Evolutionary conservation across 2,113 vertebrate genomes (phyloP).

Genomic region (Melanocharis versteri): DNA sequence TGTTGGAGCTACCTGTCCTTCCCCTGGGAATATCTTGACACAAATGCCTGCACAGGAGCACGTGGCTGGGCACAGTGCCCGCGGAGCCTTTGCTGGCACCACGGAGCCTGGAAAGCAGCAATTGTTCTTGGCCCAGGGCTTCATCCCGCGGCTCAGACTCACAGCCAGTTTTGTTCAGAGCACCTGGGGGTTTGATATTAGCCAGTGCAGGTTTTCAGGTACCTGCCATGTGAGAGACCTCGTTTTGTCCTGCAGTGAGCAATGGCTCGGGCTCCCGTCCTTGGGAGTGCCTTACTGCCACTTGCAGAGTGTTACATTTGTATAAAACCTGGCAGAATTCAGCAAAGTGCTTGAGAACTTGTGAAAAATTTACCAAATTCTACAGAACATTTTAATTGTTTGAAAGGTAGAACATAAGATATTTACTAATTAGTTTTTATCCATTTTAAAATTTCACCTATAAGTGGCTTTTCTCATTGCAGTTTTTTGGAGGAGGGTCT

Average conservation of each 20-base stretch:
- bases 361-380: neutral
- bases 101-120: neutral
- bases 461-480: neutral
- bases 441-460: neutral
- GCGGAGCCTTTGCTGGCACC: neutral
- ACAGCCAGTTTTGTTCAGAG: neutral
- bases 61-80: neutral
- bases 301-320: neutral
- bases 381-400: neutral
- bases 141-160: neutral
- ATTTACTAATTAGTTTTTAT: neutral
- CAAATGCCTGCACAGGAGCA: neutral
- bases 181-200: neutral
- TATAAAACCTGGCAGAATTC: neutral
- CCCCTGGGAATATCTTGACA: neutral
- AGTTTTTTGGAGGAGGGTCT: neutral
- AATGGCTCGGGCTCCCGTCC: neutral
- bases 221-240: neutral
- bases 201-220: neutral
- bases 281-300: neutral
- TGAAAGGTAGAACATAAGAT: neutral
- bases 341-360: neutral
- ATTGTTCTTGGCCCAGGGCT: constrained; percentile 22
- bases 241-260: neutral
- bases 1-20: neutral